These are phyloP conservation scores for Spongilla lacustris DNA, from an alignment of 37 sponge, comb jelly and placozoan genomes.

Conservation along the genomic window DNA sequence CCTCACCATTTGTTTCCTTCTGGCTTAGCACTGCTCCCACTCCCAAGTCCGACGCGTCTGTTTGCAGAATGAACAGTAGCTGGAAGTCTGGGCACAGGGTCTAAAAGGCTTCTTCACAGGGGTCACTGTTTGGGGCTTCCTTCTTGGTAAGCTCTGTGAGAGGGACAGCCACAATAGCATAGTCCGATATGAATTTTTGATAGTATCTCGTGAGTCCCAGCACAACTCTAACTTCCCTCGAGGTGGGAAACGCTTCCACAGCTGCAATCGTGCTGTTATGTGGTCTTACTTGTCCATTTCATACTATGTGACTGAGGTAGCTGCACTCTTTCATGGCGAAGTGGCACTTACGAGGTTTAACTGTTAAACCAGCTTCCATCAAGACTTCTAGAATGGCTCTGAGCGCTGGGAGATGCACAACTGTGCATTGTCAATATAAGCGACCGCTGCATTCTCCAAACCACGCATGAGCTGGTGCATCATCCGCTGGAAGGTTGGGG, in stretches of 20 bases:
- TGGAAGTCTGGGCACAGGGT: constrained; percentile 39
- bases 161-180: constrained; percentile 28
- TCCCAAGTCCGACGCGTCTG: constrained; percentile 46
- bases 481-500: constrained; percentile 77
- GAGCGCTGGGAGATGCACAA: constrained; percentile 52
- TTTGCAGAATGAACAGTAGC: constrained; percentile 34
- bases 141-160: constrained; percentile 63
- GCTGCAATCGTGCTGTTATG: too few relatives aligned
- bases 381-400: constrained; percentile 12
- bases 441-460: constrained; percentile 15
- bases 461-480: constrained; percentile 59
- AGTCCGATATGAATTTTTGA: constrained; percentile 56
- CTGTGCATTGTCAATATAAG: constrained; percentile 70
- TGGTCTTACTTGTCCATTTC: too few relatives aligned
- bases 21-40: constrained; percentile 70
- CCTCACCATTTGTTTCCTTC: constrained; percentile 10
- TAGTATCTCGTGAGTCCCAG: constrained; percentile 70
- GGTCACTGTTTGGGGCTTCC: constrained; percentile 12
- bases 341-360: constrained; percentile 58
- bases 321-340: constrained; percentile 37
- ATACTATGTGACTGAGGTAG: too few relatives aligned
- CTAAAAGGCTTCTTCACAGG: constrained; percentile 40
- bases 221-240: constrained; percentile 39
- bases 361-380: constrained; percentile 39
- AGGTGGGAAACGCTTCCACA: too few relatives aligned